Conservation (phyloP, 2,888 invertebrate species). For the Ferdinandea cuprea region DNA sequence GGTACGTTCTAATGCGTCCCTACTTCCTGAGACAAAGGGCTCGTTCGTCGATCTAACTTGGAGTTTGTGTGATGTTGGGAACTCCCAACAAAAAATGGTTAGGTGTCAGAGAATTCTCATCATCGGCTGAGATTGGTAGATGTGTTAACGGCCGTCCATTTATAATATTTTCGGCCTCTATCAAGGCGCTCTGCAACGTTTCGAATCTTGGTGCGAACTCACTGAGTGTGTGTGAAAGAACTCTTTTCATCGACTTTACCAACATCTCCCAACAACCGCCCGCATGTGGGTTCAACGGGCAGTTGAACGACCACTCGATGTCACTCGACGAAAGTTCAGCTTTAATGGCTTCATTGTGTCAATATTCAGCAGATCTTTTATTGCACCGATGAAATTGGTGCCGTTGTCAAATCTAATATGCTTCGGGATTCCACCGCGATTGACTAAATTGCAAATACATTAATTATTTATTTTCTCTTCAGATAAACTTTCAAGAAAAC, state of each 20-base stretch:
- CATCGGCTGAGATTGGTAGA: too few species aligned
- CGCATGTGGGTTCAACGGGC: too few species aligned
- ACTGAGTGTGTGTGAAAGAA: slow-evolving; percentile 9
- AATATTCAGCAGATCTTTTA: slow-evolving; percentile 14
- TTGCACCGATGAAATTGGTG: slow-evolving; percentile 44
- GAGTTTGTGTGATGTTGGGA: background rate
- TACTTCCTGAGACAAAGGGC: too few species aligned
- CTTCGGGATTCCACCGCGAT: slow-evolving; percentile 30
- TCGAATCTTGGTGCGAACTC: slow-evolving; percentile 19
- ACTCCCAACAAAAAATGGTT: background rate
- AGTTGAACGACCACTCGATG: too few species aligned
- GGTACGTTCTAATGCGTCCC: too few species aligned
- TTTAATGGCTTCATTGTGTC: slow-evolving; percentile 28
- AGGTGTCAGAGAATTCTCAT: slow-evolving; percentile 5
- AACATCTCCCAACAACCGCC: slow-evolving; percentile 57
- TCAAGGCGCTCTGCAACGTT: slow-evolving; percentile 16
- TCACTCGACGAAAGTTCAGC: slow-evolving; percentile 25
- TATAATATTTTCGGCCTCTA: too few species aligned
- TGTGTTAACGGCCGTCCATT: too few species aligned
- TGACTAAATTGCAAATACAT: slow-evolving; percentile 48
- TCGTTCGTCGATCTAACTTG: background rate
- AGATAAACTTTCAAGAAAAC: too few species aligned
- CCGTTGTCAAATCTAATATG: slow-evolving; percentile 45
- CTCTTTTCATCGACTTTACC: slow-evolving; percentile 12
- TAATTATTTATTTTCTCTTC: too few species aligned